Evolutionary conservation across 1,140 invertebrate species (phyloP).

Genomic region (Conus ventricosus): DNA sequence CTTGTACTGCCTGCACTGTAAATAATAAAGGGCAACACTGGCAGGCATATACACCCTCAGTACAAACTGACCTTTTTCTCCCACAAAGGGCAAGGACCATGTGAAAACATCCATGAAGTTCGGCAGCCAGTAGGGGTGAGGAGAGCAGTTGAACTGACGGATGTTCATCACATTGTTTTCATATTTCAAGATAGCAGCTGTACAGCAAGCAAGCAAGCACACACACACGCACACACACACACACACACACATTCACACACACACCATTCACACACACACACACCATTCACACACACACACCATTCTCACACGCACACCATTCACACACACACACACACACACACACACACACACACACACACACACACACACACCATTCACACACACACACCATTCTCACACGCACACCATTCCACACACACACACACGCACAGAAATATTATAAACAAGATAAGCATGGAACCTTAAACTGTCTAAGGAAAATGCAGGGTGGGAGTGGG

Average conservation of each 20-base stretch:
- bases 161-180: slow-evolving; percentile 99
- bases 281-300: too few species aligned
- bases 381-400: too few species aligned
- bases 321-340: not conserved
- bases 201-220: slow-evolving; percentile 60
- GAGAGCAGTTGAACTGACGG: slow-evolving; percentile 99
- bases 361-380: not conserved
- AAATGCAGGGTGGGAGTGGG: too few species aligned
- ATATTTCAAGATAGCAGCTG: slow-evolving; percentile 99
- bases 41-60: too few species aligned
- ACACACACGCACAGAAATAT: too few species aligned
- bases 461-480: too few species aligned
- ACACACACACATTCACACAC: not conserved
- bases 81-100: slow-evolving; percentile 99
- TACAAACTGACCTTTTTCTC: slow-evolving; percentile 89
- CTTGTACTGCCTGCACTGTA: too few species aligned
- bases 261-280: not conserved
- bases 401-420: too few species aligned
- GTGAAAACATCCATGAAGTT: slow-evolving; percentile 99
- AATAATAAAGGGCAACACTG: too few species aligned
- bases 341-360: not conserved
- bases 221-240: not conserved
- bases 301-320: not conserved
- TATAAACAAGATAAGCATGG: too few species aligned
- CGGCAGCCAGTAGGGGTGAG: slow-evolving; percentile 99